A percentile compares a stretch with the other conserved stretches of the same genome.
phyloP scores from a whole-genome alignment of 1,140 invertebrate genomes.

The Caenorhabditis elegans region DNA sequence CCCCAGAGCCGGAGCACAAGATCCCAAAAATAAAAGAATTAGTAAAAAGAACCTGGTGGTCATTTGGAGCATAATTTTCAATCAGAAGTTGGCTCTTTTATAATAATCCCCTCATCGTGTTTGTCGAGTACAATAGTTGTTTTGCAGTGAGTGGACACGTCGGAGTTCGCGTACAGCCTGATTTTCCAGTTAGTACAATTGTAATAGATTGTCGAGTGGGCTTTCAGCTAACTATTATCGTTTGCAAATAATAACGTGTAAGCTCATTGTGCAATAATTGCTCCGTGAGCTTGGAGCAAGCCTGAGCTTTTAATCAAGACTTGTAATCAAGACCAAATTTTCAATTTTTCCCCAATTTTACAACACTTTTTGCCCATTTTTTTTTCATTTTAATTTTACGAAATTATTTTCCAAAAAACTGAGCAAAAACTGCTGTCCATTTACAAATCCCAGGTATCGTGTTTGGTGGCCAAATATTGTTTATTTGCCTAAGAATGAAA shows the following conservation, averaged over 20 bases:
- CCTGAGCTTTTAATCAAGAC: too few species aligned
- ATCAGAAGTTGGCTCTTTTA: not conserved
- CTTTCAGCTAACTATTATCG: not conserved
- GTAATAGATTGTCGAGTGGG: not conserved
- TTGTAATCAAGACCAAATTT: too few species aligned
- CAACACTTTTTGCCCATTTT: too few species aligned
- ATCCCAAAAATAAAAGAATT: not conserved
- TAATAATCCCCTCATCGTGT: not conserved
- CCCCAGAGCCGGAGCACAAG: not conserved
- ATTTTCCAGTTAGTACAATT: constrained; percentile 23
- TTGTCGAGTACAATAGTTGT: not conserved
- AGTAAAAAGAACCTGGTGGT: not conserved
- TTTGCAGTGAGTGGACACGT: not conserved
- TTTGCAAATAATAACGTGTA: not conserved
- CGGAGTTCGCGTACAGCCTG: not conserved
- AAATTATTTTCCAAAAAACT: too few species aligned
- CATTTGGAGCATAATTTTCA: too few species aligned
- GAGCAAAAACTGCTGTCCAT: too few species aligned
- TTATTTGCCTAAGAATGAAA: too few species aligned
- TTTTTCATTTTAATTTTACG: too few species aligned
- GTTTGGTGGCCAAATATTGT: not conserved
- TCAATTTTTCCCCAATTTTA: too few species aligned
- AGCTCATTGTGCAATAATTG: too few species aligned
- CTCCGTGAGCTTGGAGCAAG: too few species aligned
- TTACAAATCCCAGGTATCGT: too few species aligned